Evolutionary conservation across 2,888 invertebrate genomes (phyloP).

Genomic region (Meganola albula): DNA sequence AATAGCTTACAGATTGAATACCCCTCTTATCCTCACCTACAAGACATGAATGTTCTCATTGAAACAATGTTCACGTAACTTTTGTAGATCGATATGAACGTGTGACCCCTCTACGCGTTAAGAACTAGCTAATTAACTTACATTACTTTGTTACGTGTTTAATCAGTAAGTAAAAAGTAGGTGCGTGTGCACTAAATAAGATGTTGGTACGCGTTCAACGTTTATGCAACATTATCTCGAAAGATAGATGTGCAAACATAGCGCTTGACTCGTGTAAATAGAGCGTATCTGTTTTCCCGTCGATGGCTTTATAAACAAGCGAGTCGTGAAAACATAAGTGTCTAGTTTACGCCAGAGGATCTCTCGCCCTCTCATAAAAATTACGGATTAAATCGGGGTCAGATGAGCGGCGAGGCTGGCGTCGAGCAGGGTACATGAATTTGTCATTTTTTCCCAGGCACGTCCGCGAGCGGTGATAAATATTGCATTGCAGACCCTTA

Average conservation of each 20-base stretch:
- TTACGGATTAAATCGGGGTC: conserved; percentile 70
- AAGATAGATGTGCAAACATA: conserved; percentile 64
- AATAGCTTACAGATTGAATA: conserved; percentile 58
- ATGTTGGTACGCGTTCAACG: conserved; percentile 45
- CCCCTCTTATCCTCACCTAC: conserved; percentile 49
- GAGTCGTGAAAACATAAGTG: conserved; percentile 71
- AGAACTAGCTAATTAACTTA: conserved; percentile 41
- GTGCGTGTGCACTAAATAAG: conserved; percentile 46
- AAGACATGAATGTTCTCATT: conserved; percentile 56
- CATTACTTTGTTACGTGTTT: conserved; percentile 35
- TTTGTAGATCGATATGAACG: conserved; percentile 48
- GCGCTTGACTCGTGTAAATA: conserved; percentile 56
- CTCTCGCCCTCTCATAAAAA: conserved; percentile 69
- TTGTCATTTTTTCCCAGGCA: conserved; percentile 76
- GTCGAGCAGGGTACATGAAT: conserved; percentile 63
- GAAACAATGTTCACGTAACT: conserved; percentile 65
- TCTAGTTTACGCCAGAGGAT: conserved; percentile 64
- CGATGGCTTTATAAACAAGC: conserved; percentile 74
- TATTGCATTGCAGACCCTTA: conserved; percentile 70
- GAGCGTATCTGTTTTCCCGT: conserved; percentile 68
- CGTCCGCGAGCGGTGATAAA: conserved; percentile 73
- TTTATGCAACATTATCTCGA: conserved; percentile 69
- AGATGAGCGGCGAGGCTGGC: conserved; percentile 33
- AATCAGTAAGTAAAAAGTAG: conserved; percentile 50
- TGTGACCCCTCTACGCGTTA: conserved; percentile 45